Evolutionary conservation across 2,888 invertebrate genomes (phyloP).

Genomic region (Chrysolina oricalcia): DNA sequence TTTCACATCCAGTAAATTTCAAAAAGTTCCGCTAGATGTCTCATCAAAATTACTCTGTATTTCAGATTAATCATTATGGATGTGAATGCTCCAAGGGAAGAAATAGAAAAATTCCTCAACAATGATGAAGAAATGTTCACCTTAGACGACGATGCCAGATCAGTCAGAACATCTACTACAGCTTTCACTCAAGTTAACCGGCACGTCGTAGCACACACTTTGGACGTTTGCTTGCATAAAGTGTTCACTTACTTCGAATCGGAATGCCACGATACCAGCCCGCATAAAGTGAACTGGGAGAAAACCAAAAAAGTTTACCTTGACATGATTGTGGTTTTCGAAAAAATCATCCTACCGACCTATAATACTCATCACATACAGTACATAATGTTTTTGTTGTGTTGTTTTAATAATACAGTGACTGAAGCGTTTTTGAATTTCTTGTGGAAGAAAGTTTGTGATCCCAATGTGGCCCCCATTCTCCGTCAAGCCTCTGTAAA

Average conservation of each 20-base stretch:
- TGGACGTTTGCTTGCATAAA: conserved; percentile 87
- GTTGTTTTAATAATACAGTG: conserved; percentile 77
- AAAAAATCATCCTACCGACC: conserved; percentile 86
- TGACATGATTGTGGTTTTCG: conserved; percentile 82
- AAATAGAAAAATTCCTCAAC: conserved; percentile 70
- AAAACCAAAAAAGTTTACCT: conserved; percentile 76
- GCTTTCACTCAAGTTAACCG: conserved; percentile 63
- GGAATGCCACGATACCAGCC: conserved; percentile 73
- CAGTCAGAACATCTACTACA: conserved; percentile 61
- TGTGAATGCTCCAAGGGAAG: conserved; percentile 78
- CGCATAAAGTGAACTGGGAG: conserved; percentile 73
- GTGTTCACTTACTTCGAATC: conserved; percentile 81
- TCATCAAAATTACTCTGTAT: conserved; percentile 32
- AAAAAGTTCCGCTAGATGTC: not conserved
- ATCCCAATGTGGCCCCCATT: conserved; percentile 78
- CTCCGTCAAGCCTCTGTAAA: conserved; percentile 81
- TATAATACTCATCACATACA: conserved; percentile 88
- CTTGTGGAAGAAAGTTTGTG: conserved; percentile 83
- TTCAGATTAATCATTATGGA: conserved; percentile 83
- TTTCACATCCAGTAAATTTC: not conserved
- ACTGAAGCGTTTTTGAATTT: conserved; percentile 80
- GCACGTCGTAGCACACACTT: conserved; percentile 73
- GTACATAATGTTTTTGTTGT: conserved; percentile 83
- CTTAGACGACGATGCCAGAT: conserved; percentile 75
- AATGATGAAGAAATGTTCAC: conserved; percentile 72